These are phyloP conservation scores for Acanthosepion lycidas DNA, from an alignment of 2,888 invertebrate genomes.

Conservation along the genomic window DNA sequence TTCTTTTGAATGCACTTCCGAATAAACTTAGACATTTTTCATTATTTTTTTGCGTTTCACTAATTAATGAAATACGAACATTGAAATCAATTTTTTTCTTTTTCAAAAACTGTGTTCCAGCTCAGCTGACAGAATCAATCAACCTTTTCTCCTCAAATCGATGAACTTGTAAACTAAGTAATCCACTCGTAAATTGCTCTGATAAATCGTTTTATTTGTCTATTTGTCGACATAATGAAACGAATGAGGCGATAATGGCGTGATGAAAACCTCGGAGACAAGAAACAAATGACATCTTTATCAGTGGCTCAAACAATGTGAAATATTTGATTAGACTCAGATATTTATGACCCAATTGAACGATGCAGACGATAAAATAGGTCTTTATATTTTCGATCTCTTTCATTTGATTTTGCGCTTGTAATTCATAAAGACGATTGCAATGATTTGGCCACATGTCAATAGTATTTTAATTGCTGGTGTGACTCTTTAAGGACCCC, in stretches of 20 bases:
- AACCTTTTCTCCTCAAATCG: background rate
- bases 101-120: background rate
- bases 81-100: background rate
- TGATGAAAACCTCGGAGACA: background rate
- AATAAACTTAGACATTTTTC: no score
- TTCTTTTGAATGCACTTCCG: no score
- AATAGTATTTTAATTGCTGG: background rate
- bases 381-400: background rate
- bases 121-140: background rate
- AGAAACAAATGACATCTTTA: background rate
- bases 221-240: background rate
- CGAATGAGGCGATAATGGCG: background rate
- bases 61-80: background rate
- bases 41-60: background rate
- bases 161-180: background rate
- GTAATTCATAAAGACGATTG: background rate
- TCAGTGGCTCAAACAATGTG: background rate
- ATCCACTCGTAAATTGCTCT: background rate
- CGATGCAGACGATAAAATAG: background rate
- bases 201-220: background rate
- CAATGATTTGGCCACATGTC: background rate
- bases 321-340: background rate
- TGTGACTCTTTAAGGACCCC: no score
- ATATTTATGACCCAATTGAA: background rate
- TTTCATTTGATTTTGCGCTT: background rate